Evolutionary conservation across 2,888 invertebrate species (phyloP).

Genomic region (Dastarcus helophoroides): DNA sequence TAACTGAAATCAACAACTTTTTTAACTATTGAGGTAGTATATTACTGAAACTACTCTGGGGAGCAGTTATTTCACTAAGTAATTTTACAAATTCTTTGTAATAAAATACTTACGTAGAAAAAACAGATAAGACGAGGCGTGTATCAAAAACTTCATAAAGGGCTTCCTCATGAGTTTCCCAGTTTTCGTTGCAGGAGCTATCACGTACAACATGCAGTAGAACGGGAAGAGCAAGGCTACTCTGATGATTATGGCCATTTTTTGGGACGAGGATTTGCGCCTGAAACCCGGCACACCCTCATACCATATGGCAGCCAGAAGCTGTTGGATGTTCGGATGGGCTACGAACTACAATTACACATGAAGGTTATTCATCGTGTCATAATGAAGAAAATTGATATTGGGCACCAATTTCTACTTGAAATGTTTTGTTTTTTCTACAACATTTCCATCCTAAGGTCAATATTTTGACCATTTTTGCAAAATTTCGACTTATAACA

Average conservation of each 20-base stretch:
- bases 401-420: too few relatives aligned
- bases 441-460: too few relatives aligned
- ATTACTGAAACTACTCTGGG: conserved; percentile 3
- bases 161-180: conserved; percentile 84
- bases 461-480: too few relatives aligned
- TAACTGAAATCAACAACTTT: conserved; percentile 46
- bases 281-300: conserved; percentile 91
- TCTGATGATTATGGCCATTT: conserved; percentile 52
- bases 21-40: conserved; percentile 2
- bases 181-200: conserved; percentile 67
- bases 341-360: conserved; percentile 80
- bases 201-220: conserved; percentile 74
- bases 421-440: too few relatives aligned
- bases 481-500: too few relatives aligned
- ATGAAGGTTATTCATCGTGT: too few relatives aligned
- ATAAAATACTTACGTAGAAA: conserved; percentile 75
- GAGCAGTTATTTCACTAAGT: too few relatives aligned
- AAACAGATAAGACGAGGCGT: conserved; percentile 87
- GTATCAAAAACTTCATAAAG: conserved; percentile 93
- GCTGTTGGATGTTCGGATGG: conserved; percentile 91
- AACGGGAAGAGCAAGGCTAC: conserved; percentile 79
- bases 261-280: conserved; percentile 62
- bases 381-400: too few relatives aligned
- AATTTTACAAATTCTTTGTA: too few relatives aligned
- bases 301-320: conserved; percentile 87